Percentiles rank a stretch among this genome's conserved stretches.
phyloP scores from a whole-genome alignment of 2,797 vertebrate genomes.

The Caiman crocodilus region DNA sequence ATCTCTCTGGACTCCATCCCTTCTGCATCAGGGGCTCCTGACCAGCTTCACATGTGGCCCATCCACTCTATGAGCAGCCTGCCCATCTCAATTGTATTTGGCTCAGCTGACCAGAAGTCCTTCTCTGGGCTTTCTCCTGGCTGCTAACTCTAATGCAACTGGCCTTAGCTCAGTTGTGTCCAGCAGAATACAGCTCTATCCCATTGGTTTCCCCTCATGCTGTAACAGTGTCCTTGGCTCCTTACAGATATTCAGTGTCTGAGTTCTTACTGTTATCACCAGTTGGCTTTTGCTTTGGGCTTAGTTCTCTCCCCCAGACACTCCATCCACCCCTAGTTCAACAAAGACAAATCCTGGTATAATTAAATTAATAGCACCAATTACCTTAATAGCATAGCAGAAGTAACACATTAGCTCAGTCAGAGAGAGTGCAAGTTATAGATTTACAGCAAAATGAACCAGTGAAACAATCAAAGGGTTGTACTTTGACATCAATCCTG shows the following conservation, averaged over 20 bases:
- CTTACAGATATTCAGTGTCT: neutral
- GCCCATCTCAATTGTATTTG: too few species aligned
- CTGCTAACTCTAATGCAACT: too few species aligned
- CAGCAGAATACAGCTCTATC: too few species aligned
- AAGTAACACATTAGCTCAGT: fast-evolving
- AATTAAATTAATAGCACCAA: neutral
- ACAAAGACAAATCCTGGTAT: neutral
- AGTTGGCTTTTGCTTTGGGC: fast-evolving
- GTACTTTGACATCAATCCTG: neutral
- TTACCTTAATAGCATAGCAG: neutral
- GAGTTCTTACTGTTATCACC: neutral
- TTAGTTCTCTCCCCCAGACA: neutral
- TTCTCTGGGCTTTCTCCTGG: too few species aligned
- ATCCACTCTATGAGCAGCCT: too few species aligned
- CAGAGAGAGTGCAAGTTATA: neutral
- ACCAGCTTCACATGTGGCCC: too few species aligned
- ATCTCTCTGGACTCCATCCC: too few species aligned
- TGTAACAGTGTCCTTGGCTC: neutral
- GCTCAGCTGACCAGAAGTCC: too few species aligned
- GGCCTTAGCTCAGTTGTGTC: neutral
- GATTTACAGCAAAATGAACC: neutral
- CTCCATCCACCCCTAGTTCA: neutral
- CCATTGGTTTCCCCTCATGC: too few species aligned
- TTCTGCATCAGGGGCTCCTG: too few species aligned
- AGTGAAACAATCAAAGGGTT: neutral